Base-by-base conservation (phyloP, 2,797 vertebrate genomes). In the Chromis chromis region DNA sequence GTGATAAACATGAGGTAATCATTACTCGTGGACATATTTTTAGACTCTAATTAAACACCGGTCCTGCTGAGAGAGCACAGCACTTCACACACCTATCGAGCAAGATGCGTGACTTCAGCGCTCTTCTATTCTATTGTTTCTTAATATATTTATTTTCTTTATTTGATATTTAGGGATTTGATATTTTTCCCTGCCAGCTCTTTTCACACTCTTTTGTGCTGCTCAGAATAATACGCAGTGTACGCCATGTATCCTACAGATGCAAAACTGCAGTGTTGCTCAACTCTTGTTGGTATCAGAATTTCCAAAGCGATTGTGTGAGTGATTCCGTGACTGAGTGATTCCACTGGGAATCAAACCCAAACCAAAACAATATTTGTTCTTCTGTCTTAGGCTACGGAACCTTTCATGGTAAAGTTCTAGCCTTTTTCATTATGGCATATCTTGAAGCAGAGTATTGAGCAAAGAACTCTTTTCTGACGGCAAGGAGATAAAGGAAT, bases 11-110 rank as follows among this genome's bases (percentile, higher is more conserved):
- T 24, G 56, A 67, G 36, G 60, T 89, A 86, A 90, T 91, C 74
- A 89, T 90, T 85, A 88, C 66, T 69, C 87, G 54, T 80, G 76
- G 76, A 86, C 75, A 78, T 89, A 91, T 89, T 91, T 92, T 85
- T 86, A 90, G 86, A 83, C 81, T 76, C 52, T 87, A 89, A 91
- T 92, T 91, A 88, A 74, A 76, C 14, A 58, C 74, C 46, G 69
- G 74, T 88, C 86, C 67, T 88, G 81, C 74, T 1, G 77, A 86
- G 85, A 67, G 81, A 78, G 61, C 85, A 69, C 83, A 86, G 88
- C 85, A 36, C 66, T 84, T 63, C 68, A 82, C 21, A 70, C 67
- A 72, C 80, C 59, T 40, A 65, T 78, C 70, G 79, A 73, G 54
- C 57, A 52, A 63, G 25, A 61, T 57, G 28, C 12, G 1, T n/a